Evolutionary conservation across 2,113 vertebrate species (phyloP), one percentile per base, ranked within the genome.

Genomic region (Cyanistes caeruleus): DNA sequence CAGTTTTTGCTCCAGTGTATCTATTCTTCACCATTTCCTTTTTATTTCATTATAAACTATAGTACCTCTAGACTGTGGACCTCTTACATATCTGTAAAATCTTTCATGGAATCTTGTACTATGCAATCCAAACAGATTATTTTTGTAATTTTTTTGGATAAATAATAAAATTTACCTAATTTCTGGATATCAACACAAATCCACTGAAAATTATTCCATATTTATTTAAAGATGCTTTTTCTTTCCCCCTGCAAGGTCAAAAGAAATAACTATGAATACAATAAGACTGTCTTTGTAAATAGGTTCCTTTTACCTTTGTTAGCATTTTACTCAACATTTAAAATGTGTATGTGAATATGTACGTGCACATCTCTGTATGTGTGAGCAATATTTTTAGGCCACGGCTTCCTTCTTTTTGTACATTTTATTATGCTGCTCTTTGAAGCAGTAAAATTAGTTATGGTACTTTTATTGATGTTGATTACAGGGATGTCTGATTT

Each of bases 401-500:
- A 62, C 0, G 9, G 19, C 33, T 88, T 93, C 89, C 96, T 97
- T 97, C 52, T 37, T 75, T 87, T 93, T 48, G n/a, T 95, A 65
- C 48, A 90, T 94, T 95, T 97, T 96, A 87, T 82, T 89, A 94
- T 80, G 82, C 84, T 92, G 70, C 39, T 97, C 90, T 82, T 92
- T 95, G 85, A 95, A 89, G 87, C 95, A 96, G 70, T 91, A 96
- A 95, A 96, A 91, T 96, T 97, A 96, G 89, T 96, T 97, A 94
- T 96, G 84, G 90, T 95, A 74, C 52, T 92, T 95, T 79, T 93
- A 95, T 92, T 96, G 83, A 87, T 88, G 88, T 81, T 98, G 85
- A 93, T 97, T 97, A 91, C 83, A 86, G 79, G 83, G 73, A 96
- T 97, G 96, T 94, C 96, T 95, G 89, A 94, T 97, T 98, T 97